Base-by-base conservation (phyloP, 2,888 invertebrate genomes). In the Ethmia dodecea region DNA sequence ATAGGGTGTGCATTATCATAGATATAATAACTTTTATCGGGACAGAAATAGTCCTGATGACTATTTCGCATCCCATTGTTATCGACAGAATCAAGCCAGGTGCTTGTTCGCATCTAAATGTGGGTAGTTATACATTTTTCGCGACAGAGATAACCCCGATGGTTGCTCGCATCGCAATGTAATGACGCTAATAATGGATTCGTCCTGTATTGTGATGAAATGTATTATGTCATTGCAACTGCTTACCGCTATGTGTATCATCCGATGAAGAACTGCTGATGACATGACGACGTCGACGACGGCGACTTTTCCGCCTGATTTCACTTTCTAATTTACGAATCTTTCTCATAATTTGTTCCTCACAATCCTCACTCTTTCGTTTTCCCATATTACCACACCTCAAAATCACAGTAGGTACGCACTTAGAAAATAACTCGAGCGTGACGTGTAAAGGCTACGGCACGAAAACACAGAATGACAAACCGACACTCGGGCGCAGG, bases 131-230 rank as follows among this genome's bases (percentile, higher is more conserved):
- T 13, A 10, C 10, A 22, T 12, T 9, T 10, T 20, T 22, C 6
- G 22, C 22, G 31, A 31, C 31, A 22, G 31, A 31, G 31, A 13
- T 12, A 31, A 31, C 31, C 31, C 22, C 18, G 2, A 18, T 30
- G 11, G 31, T 20, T n/a, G 3, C 31, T 31, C 20, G 31, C 31
- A 31, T 22, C 31, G 22, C 22, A 22, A 22, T 22, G 6, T 22
- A 4, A 2, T 22, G 3, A 9, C 10, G 10, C 3, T 22, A 22
- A 22, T 22, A 5, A 6, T 22, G 8, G 8, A 3, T 22, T 6
- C 3, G 8, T 6, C 6, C 8, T 5, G n/a, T n/a, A 2, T 22
- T 22, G 2, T 22, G 22, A 6, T 22, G 8, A 4, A 5, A 4
- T 4, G 3, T 3, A 22, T 4, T 22, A 22, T 3, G 3, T 22